These are phyloP conservation scores for Spodoptera frugiperda DNA, from an alignment of 1,140 invertebrate genomes.

Conservation along the genomic window DNA sequence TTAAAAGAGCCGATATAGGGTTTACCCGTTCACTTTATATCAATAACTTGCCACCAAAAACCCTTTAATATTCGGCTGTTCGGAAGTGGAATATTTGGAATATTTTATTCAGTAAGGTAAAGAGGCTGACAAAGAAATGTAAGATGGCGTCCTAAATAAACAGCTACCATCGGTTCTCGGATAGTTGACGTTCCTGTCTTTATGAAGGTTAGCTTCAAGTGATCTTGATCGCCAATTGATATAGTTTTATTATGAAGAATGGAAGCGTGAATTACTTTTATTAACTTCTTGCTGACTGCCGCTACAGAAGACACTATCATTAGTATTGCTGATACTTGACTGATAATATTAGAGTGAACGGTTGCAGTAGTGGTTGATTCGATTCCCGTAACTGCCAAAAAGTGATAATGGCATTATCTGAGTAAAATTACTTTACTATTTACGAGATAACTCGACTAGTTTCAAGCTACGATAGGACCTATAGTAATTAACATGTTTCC, in stretches of 20 bases:
- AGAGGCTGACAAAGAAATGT: conserved; percentile 82
- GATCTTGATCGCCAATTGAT: background rate
- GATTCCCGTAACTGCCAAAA: no score
- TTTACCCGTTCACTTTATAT: conserved; percentile 65
- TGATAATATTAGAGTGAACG: no score
- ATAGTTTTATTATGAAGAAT: background rate
- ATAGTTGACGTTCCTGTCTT: background rate
- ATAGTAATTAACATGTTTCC: no score
- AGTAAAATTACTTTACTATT: no score
- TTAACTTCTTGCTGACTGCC: no score
- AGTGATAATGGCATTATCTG: no score
- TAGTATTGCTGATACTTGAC: no score
- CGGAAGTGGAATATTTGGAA: conserved; percentile 76
- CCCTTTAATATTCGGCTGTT: conserved; percentile 69
- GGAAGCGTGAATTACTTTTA: background rate
- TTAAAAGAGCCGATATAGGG: conserved; percentile 48
- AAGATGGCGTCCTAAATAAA: conserved; percentile 81
- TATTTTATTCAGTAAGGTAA: conserved; percentile 81
- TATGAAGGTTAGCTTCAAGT: background rate
- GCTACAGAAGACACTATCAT: no score
- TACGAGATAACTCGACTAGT: no score
- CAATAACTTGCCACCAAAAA: conserved; percentile 65
- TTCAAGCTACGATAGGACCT: no score
- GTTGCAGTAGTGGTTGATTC: no score
- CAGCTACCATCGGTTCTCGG: conserved; percentile 61